Percentiles rank a stretch among this genome's conserved stretches.
phyloP scores from a whole-genome alignment of 2,888 invertebrate species.

The Branchellion lobata region DNA sequence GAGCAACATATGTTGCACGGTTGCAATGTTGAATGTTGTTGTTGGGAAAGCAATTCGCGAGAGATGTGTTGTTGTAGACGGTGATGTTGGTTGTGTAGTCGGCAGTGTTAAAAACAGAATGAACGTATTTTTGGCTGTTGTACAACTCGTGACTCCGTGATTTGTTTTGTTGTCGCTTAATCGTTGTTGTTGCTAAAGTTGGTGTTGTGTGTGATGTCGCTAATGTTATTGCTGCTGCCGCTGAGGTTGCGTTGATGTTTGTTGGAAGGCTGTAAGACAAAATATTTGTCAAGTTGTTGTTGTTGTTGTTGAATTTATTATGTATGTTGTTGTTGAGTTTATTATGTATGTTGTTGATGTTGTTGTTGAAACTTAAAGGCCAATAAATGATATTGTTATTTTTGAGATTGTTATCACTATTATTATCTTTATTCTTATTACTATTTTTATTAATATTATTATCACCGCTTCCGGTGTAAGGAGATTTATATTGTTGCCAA shows the following conservation, averaged over 20 bases:
- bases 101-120: too few relatives aligned
- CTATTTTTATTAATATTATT: too few relatives aligned
- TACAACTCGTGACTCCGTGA: neutral
- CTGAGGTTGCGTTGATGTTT: neutral
- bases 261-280: neutral
- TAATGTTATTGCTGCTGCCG: neutral
- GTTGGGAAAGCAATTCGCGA: too few relatives aligned
- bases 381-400: neutral
- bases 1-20: too few relatives aligned
- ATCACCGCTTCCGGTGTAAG: too few relatives aligned
- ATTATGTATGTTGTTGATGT: neutral
- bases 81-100: too few relatives aligned
- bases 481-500: too few relatives aligned
- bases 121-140: too few relatives aligned
- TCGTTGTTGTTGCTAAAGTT: too few relatives aligned
- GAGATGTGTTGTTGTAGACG: neutral
- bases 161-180: slow-evolving; percentile 1
- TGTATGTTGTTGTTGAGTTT: neutral
- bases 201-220: neutral
- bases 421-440: too few relatives aligned
- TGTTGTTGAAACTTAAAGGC: slow-evolving; percentile 2
- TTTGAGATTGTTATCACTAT: neutral
- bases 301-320: neutral
- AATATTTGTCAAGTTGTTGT: neutral
- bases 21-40: too few relatives aligned